Percentiles rank a stretch among this genome's conserved stretches.
phyloP scores from a whole-genome alignment of 2,797 vertebrate genomes.

The Xiphophorus birchmanni region DNA sequence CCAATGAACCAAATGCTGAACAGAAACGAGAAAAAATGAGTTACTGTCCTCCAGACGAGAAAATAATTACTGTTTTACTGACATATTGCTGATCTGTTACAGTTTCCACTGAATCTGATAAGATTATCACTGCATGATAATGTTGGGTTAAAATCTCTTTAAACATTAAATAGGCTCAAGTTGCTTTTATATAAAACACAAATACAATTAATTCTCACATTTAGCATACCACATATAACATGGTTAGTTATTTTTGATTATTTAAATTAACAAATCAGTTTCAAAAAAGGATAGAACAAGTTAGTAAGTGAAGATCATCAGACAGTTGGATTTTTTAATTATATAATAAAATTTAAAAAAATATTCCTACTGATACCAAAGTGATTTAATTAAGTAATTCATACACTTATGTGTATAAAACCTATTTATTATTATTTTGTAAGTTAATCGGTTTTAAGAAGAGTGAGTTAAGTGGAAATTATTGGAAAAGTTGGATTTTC shows the following conservation, averaged over 20 bases:
- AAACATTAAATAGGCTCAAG: neutral
- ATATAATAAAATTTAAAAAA: neutral
- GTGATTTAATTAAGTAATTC: too few relatives aligned
- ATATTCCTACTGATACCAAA: too few relatives aligned
- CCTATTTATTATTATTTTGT: too few relatives aligned
- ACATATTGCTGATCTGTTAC: neutral
- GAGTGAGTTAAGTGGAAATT: too few relatives aligned
- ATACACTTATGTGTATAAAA: too few relatives aligned
- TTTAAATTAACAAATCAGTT: neutral
- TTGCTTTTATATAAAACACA: neutral
- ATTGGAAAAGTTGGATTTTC: too few relatives aligned
- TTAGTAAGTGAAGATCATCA: neutral
- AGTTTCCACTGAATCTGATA: neutral
- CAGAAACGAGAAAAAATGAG: neutral
- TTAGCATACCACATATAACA: neutral
- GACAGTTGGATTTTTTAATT: neutral
- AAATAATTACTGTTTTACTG: neutral
- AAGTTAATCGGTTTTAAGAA: too few relatives aligned
- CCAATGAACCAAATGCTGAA: neutral
- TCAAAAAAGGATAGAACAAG: too few relatives aligned
- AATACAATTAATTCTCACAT: neutral
- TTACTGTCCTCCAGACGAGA: neutral
- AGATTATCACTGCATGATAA: neutral
- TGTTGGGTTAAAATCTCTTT: neutral
- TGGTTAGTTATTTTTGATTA: neutral